Evolutionary conservation across 2,888 invertebrate genomes (phyloP), one percentile per base, ranked within the genome.

Genomic region (Mamestra brassicae): DNA sequence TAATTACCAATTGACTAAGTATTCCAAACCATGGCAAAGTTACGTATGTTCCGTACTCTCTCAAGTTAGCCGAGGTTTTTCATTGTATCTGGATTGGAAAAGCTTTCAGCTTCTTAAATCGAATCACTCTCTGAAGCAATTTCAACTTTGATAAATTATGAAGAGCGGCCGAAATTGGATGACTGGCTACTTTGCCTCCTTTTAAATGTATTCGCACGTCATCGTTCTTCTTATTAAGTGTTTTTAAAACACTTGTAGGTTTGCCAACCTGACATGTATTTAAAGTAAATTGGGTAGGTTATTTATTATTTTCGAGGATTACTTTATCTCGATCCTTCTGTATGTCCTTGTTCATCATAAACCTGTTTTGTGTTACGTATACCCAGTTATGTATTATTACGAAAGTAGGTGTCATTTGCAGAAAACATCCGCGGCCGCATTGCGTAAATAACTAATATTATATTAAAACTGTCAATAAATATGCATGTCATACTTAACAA

Each of bases 121-220:
- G 69, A 81, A 80, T 87, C 74, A 77, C 60, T 64, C 71, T 77
- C 78, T 60, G 15, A 77, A 86, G 69, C 72, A 70, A 84, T 81
- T 84, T 74, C 69, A 74, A 81, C 60, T 74, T 84, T 74, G 78
- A 87, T 84, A 87, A 87, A 84, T 87, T 85, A 85, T 85, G 71
- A 77, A 84, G 67, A 85, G 78, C 86, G 71, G n/a, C 34, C 82
- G 45, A 58, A 70, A 74, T 74, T 50, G 72, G 73, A 81, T 81
- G 87, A 85, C 85, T 76, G 55, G 85, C 68, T 69, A 58, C 85
- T 70, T 36, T 74, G 54, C 52, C 58, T 66, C 70, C 26, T 75
- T 64, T 71, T 55, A 47, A 72, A 74, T 75, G 55, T 74, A 65
- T 76, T 79, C 55, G 52, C 61, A n/a, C 58, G 70, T 72, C 72